Conservation (phyloP, 1,140 invertebrate genomes). For the Drosophila pachea region DNA sequence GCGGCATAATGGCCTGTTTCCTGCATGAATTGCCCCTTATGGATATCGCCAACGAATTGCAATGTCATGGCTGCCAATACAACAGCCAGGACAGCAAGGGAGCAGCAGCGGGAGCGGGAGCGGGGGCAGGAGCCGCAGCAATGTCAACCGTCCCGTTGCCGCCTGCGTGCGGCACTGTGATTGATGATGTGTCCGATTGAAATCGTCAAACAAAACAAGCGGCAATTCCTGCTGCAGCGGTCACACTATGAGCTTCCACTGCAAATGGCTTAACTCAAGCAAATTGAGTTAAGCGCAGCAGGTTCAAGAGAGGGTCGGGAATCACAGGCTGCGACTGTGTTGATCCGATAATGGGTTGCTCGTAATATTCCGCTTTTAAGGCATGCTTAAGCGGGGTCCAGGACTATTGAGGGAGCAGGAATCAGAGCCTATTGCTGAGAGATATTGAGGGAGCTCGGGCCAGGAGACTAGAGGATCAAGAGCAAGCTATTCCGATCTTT, state of each 20-base stretch:
- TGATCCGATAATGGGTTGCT: too few relatives aligned
- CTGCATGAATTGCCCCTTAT: conserved; percentile 78
- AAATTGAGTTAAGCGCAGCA: conserved; percentile 1
- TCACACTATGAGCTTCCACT: conserved; percentile 41
- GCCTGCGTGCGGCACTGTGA: conserved; percentile 31
- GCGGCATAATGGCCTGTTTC: conserved; percentile 75
- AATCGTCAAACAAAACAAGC: conserved; percentile 59
- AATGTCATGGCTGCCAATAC: conserved; percentile 58
- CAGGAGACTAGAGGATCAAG: too few relatives aligned
- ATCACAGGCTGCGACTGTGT: too few relatives aligned
- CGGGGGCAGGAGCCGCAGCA: neutral
- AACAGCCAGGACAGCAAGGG: conserved; percentile 17
- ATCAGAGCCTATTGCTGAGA: too few relatives aligned
- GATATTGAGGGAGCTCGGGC: too few relatives aligned
- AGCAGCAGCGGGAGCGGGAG: neutral
- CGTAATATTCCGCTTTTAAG: too few relatives aligned
- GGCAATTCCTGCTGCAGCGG: conserved; percentile 55
- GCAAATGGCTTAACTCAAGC: neutral
- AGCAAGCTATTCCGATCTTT: too few relatives aligned
- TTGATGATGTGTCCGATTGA: conserved; percentile 55
- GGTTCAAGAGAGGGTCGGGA: neutral
- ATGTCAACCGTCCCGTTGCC: conserved; percentile 8
- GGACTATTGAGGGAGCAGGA: too few relatives aligned
- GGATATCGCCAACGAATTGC: conserved; percentile 55
- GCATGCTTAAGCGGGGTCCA: too few relatives aligned